Percentiles rank a stretch among this genome's conserved stretches.
phyloP scores from a whole-genome alignment of 2,888 invertebrate genomes.

The Chydorus sphaericus region DNA sequence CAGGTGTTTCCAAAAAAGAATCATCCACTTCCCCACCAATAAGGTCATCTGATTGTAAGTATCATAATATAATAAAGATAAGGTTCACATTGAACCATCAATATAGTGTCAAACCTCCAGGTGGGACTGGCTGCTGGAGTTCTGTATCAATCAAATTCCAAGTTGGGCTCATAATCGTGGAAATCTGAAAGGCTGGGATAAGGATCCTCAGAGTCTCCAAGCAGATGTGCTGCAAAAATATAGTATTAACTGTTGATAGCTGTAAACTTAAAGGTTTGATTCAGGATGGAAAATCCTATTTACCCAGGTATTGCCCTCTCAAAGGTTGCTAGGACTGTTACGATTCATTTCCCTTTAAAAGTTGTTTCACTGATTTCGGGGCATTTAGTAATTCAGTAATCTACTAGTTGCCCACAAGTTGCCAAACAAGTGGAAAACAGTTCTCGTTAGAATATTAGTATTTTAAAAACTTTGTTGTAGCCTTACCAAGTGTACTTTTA shows the following conservation, averaged over 20 bases:
- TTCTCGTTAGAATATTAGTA: no score
- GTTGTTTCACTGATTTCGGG: no score
- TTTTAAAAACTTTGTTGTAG: no score
- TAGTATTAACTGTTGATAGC: background rate
- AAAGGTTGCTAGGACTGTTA: background rate
- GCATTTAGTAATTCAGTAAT: no score
- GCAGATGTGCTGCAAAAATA: conserved; percentile 21
- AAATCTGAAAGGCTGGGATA: conserved; percentile 78
- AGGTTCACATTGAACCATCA: background rate
- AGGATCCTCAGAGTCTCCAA: conserved; percentile 50
- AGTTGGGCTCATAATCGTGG: conserved; percentile 85
- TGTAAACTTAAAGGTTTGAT: background rate
- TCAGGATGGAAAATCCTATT: background rate
- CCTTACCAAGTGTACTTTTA: no score
- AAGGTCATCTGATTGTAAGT: conserved; percentile 13
- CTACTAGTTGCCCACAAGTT: no score
- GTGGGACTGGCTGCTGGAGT: conserved; percentile 28
- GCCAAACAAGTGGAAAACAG: no score
- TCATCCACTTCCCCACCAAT: conserved; percentile 24
- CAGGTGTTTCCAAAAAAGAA: conserved; percentile 45
- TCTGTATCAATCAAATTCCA: conserved; percentile 95
- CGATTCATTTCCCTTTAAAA: conserved; percentile 6
- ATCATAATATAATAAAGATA: background rate
- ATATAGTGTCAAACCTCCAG: background rate
- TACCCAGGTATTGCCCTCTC: background rate